Evolutionary conservation across 2,797 vertebrate species (phyloP).

Genomic region (Oophaga sylvatica): DNA sequence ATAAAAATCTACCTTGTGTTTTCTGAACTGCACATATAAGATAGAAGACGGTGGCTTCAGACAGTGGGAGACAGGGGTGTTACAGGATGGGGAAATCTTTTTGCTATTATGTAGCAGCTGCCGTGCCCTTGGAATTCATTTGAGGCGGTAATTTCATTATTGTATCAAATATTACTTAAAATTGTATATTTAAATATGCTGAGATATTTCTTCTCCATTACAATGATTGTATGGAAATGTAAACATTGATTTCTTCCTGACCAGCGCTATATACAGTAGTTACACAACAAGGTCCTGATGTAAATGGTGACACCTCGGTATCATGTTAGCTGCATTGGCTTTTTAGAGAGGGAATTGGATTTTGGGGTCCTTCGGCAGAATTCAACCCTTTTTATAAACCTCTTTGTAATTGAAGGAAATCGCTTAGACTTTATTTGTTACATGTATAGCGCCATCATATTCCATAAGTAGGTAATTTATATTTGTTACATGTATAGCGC

Average conservation of each 20-base stretch:
- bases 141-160: constrained; percentile 15
- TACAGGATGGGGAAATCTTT: background rate
- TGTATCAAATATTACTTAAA: constrained; percentile 37
- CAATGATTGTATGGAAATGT: constrained; percentile 37
- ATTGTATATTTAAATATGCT: constrained; percentile 35
- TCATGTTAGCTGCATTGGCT: background rate
- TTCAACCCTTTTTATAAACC: too few species aligned
- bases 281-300: background rate
- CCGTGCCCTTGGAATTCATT: background rate
- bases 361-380: background rate
- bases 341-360: background rate
- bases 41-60: background rate
- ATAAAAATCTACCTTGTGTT: background rate
- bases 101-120: background rate
- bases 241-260: constrained; percentile 25
- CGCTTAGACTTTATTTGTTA: too few species aligned
- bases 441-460: too few species aligned
- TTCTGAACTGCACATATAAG: background rate
- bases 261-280: background rate
- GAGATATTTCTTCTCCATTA: constrained; percentile 58
- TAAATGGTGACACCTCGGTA: background rate
- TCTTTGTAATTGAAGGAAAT: too few species aligned
- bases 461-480: too few species aligned
- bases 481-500: too few species aligned
- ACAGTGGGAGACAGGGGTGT: background rate